Percentiles rank a stretch among this genome's conserved stretches.
These are phyloP conservation scores for Spilosoma lubricipeda DNA, from an alignment of 2,888 invertebrate genomes.

Conservation along the genomic window DNA sequence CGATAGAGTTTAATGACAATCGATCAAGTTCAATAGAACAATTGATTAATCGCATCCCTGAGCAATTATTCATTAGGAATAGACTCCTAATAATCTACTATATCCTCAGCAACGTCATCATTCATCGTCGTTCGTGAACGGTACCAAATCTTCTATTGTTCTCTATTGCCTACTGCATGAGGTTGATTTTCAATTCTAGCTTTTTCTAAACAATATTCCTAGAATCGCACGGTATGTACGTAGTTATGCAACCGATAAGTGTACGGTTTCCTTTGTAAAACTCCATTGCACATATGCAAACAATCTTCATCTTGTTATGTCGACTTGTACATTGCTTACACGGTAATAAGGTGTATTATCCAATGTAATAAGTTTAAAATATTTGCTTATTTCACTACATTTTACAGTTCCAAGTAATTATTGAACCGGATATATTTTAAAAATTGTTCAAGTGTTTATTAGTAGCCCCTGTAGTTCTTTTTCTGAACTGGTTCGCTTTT, in stretches of 20 bases:
- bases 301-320: slow-evolving; percentile 35
- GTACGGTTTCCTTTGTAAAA: slow-evolving; percentile 44
- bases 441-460: neutral
- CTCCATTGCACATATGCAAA: slow-evolving; percentile 37
- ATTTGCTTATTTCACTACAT: neutral
- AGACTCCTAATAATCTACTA: slow-evolving; percentile 49
- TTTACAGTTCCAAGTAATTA: neutral
- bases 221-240: slow-evolving; percentile 37
- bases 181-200: slow-evolving; percentile 46
- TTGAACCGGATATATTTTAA: neutral
- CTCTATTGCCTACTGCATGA: slow-evolving; percentile 39
- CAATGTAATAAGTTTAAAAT: neutral
- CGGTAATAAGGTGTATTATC: slow-evolving; percentile 7
- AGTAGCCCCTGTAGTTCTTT: neutral
- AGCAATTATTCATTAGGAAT: slow-evolving; percentile 52
- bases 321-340: neutral
- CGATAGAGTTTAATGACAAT: slow-evolving; percentile 18
- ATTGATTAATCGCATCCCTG: slow-evolving; percentile 37
- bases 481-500: neutral
- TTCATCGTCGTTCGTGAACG: slow-evolving; percentile 24
- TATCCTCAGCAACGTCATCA: slow-evolving; percentile 49
- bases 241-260: slow-evolving; percentile 36
- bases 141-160: slow-evolving; percentile 20
- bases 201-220: slow-evolving; percentile 49
- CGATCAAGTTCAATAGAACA: slow-evolving; percentile 44